Conservation (phyloP, 2,113 vertebrate species). For the Thamnophis sirtalis region DNA sequence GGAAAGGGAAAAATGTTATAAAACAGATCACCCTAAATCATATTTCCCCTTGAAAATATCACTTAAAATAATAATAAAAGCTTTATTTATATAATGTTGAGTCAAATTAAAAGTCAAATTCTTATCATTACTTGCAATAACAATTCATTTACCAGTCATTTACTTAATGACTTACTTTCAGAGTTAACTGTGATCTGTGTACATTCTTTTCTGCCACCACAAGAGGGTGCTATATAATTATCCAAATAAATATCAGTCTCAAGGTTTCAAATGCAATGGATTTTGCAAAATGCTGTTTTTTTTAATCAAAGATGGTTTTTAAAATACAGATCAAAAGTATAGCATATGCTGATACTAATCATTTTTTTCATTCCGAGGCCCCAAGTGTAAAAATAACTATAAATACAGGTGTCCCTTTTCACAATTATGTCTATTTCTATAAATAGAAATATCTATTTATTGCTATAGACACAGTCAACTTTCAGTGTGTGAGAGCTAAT, state of each 20-base stretch:
- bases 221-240: slow-evolving; percentile 16
- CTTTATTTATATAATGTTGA: neutral
- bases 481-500: neutral
- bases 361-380: neutral
- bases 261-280: neutral
- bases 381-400: neutral
- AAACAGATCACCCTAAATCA: neutral
- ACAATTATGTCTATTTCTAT: neutral
- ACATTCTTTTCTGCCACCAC: slow-evolving; percentile 14
- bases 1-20: neutral
- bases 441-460: slow-evolving; percentile 1
- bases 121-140: neutral
- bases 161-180: neutral
- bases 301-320: slow-evolving; percentile 9
- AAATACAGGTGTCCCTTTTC: neutral
- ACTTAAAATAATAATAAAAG: neutral
- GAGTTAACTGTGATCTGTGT: neutral
- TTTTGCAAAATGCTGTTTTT: neutral
- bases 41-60: neutral
- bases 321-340: neutral
- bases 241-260: neutral
- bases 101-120: neutral
- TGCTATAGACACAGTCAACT: neutral
- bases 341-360: neutral
- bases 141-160: neutral